Conservation (phyloP, 2,888 invertebrate species). For the Alviniconcha strummeri region DNA sequence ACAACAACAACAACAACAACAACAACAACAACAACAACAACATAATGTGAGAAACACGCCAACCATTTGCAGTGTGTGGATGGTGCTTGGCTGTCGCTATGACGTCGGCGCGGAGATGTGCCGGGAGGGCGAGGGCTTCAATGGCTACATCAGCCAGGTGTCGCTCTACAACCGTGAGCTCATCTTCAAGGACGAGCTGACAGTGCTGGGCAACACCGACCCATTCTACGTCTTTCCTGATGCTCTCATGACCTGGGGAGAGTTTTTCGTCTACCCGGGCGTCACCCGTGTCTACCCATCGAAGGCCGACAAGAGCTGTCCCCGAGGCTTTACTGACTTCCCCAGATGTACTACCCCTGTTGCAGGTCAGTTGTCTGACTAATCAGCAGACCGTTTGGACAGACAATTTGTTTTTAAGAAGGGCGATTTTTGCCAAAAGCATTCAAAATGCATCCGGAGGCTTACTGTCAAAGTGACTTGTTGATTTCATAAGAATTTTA, state of each 20-base stretch:
- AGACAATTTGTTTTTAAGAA: no score
- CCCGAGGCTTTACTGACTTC: slow-evolving; percentile 34
- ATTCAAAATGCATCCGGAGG: no score
- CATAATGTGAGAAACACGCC: not conserved
- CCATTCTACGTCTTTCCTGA: slow-evolving; percentile 34
- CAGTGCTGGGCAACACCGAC: slow-evolving; percentile 37
- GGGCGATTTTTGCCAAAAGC: no score
- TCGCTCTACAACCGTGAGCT: slow-evolving; percentile 54
- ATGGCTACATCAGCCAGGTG: slow-evolving; percentile 60
- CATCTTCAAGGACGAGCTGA: slow-evolving; percentile 48
- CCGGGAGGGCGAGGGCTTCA: slow-evolving; percentile 48
- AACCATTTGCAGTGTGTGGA: slow-evolving; percentile 49
- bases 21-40: no score
- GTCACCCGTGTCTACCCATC: slow-evolving; percentile 39
- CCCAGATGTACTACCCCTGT: slow-evolving; percentile 21
- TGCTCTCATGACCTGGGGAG: slow-evolving; percentile 53
- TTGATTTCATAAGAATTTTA: no score
- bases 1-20: no score
- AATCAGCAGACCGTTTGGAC: no score
- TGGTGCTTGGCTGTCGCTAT: slow-evolving; percentile 57
- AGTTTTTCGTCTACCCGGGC: slow-evolving; percentile 46
- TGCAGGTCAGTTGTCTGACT: slow-evolving; percentile 20
- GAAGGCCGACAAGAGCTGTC: slow-evolving; percentile 39
- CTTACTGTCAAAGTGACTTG: no score
- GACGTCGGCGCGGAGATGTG: slow-evolving; percentile 41